Conservation (phyloP, 2,888 invertebrate genomes). For the Sarcophaga carnaria region DNA sequence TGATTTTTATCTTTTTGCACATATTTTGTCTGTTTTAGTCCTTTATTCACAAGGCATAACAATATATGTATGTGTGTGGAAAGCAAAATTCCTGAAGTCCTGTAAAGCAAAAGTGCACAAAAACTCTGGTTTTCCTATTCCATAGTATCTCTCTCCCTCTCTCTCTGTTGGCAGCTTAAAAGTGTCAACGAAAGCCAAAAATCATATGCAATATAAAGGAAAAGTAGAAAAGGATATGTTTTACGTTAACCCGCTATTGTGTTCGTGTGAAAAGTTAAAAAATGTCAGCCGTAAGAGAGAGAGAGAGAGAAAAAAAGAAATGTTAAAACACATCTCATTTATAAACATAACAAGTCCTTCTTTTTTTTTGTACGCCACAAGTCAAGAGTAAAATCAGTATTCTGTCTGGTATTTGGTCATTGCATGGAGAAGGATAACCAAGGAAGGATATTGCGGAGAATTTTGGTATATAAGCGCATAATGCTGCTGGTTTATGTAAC, state of each 20-base stretch:
- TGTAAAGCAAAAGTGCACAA: too few relatives aligned
- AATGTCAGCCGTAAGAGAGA: neutral
- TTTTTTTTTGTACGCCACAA: neutral
- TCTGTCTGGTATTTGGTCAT: neutral
- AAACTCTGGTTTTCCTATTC: neutral
- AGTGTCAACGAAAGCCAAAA: slow-evolving; percentile 28
- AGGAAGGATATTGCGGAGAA: neutral
- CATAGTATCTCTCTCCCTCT: neutral
- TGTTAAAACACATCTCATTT: slow-evolving; percentile 26
- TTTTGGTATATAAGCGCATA: neutral
- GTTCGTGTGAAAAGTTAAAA: slow-evolving; percentile 9
- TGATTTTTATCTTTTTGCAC: neutral
- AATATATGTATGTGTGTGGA: neutral
- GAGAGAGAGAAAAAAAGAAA: neutral
- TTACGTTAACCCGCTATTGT: neutral
- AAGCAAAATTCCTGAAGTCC: neutral
- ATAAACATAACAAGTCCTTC: slow-evolving; percentile 39
- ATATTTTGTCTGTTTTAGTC: neutral
- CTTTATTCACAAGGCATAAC: neutral
- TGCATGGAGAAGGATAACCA: neutral
- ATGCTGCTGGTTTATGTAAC: neutral
- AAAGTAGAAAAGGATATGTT: neutral
- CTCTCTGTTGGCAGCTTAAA: neutral
- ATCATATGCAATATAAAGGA: slow-evolving; percentile 6
- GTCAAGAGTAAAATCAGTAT: slow-evolving; percentile 5